Base-by-base conservation (phyloP, 1,140 invertebrate species). In the Anadara kagoshimensis region DNA sequence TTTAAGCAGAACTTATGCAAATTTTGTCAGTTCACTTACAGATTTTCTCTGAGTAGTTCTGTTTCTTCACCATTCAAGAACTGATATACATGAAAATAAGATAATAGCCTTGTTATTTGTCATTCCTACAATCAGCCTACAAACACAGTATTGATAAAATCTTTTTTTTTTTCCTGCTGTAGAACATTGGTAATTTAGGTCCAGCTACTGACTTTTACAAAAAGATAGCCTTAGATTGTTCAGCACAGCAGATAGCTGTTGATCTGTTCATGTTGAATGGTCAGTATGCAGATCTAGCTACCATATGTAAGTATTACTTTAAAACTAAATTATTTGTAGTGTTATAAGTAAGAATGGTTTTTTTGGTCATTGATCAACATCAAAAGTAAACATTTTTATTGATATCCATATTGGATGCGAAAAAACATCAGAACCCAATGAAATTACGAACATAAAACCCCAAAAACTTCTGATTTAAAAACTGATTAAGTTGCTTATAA, bases 191-290 rank as follows among this genome's bases (percentile, higher is more conserved):
- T 22, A 85, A 96, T 87, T 90, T 99, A 64, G 97, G 96, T 89
- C 98, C 98, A 22, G 95, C 95, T 0, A 99, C 95, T 16, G 98
- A 99, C 90, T 99, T 99, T 90, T 99, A 99, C 89, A 99, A 99
- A 90, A 94, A 97, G 69, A 90, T 98, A 47, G 97, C 98, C 10
- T 88, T 99, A 8, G 97, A 99, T 85, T 99, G 97, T 87, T 98
- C 96, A 71, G 95, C 94, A 8, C 96, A 98, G 80, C 98, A 99
- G 89, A 94, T 99, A 61, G 95, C 96, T 41, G 95, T 99, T 22
- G 98, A 99, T 90, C 85, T 99, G 76, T 99, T 99, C 90, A 89
- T 98, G 78, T 89, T 99, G 20, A 98, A 96, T 89, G 93, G 94
- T 57, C 95, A 98, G 86, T 98, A 98, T 88, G 93, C 94, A 69